Evolutionary conservation across 1,140 invertebrate species (phyloP).

Genomic region (Zophobas atratus): DNA sequence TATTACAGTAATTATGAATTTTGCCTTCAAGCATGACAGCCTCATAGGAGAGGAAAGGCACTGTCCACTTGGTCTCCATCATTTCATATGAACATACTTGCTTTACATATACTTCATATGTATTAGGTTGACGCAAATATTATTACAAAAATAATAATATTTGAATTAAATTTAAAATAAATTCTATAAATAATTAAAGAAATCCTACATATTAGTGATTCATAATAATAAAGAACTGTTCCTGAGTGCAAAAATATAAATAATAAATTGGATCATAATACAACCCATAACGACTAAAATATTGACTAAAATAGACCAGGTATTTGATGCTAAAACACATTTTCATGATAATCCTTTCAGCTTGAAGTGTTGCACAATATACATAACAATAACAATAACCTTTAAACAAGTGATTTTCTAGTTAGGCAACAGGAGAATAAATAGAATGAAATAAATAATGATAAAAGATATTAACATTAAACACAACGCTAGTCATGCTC

Average conservation of each 20-base stretch:
- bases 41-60: slow-evolving; percentile 57
- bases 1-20: slow-evolving; percentile 57
- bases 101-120: slow-evolving; percentile 41
- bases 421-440: slow-evolving; percentile 30
- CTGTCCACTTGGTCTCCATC: slow-evolving; percentile 62
- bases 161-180: slow-evolving; percentile 43
- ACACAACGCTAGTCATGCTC: slow-evolving; percentile 8
- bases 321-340: slow-evolving; percentile 34
- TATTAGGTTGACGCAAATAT: slow-evolving; percentile 28
- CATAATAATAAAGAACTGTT: slow-evolving; percentile 49
- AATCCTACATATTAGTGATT: slow-evolving; percentile 56
- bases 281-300: slow-evolving; percentile 33
- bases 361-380: slow-evolving; percentile 29
- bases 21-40: slow-evolving; percentile 59
- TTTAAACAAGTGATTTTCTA: slow-evolving; percentile 43
- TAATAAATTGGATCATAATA: slow-evolving; percentile 46
- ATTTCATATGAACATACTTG: slow-evolving; percentile 50
- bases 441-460: slow-evolving; percentile 43
- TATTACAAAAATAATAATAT: slow-evolving; percentile 17
- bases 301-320: slow-evolving; percentile 49
- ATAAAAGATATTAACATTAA: slow-evolving; percentile 29
- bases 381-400: slow-evolving; percentile 32
- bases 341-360: slow-evolving; percentile 28
- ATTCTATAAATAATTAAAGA: slow-evolving; percentile 52
- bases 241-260: slow-evolving; percentile 59